phyloP scores from a whole-genome alignment of 2,113 vertebrate species.

The Antigone vipio region DNA sequence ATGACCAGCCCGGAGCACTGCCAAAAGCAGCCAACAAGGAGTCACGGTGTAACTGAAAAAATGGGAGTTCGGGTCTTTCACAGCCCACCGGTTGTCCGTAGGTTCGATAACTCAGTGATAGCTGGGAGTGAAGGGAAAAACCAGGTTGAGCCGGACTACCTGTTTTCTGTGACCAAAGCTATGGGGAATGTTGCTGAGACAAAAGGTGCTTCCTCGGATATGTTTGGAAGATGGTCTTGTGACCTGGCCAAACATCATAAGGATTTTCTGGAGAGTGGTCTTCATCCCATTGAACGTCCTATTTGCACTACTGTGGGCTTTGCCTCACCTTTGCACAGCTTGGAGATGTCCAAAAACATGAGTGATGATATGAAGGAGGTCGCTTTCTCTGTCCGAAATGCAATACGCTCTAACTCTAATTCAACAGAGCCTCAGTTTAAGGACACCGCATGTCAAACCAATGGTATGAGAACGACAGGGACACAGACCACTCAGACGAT shows the following conservation, averaged over 20 bases:
- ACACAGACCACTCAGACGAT: slow-evolving; percentile 93
- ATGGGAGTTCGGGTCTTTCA: slow-evolving; percentile 83
- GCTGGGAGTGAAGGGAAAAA: slow-evolving; percentile 52
- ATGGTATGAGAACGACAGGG: slow-evolving; percentile 83
- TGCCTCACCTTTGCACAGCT: slow-evolving; percentile 81
- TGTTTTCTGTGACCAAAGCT: slow-evolving; percentile 80
- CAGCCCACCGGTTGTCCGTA: slow-evolving; percentile 78
- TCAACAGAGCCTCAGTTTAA: slow-evolving; percentile 74
- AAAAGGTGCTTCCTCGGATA: slow-evolving; percentile 74
- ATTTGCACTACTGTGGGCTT: slow-evolving; percentile 87
- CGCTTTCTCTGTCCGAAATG: slow-evolving; percentile 88
- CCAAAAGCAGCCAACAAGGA: slow-evolving; percentile 81
- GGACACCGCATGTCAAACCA: slow-evolving; percentile 92
- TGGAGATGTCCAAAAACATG: slow-evolving; percentile 92
- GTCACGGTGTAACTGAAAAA: slow-evolving; percentile 73
- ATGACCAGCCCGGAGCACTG: slow-evolving; percentile 89
- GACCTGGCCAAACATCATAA: slow-evolving; percentile 78
- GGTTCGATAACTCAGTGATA: slow-evolving; percentile 64
- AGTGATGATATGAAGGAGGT: slow-evolving; percentile 99
- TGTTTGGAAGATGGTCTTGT: slow-evolving; percentile 86
- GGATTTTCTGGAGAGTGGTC: slow-evolving; percentile 74
- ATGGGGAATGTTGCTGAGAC: slow-evolving; percentile 69
- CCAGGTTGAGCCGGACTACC: slow-evolving; percentile 76
- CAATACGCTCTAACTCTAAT: slow-evolving; percentile 76
- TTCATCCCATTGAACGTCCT: slow-evolving; percentile 73